Percentiles rank a stretch among this genome's conserved stretches.
Conservation (phyloP, 2,113 vertebrate genomes). For the Bufo gargarizans region DNA sequence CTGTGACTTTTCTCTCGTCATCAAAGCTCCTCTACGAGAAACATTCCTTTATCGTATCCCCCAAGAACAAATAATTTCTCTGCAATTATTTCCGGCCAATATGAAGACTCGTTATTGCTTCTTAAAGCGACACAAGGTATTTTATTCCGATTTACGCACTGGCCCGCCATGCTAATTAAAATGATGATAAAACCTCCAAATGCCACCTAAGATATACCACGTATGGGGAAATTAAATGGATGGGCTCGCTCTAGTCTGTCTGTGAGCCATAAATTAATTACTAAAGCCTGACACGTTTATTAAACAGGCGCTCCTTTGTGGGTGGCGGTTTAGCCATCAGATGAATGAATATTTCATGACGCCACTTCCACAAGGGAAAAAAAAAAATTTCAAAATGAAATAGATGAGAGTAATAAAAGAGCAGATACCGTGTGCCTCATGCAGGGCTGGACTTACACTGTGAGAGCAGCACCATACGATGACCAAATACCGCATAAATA, state of each 20-base stretch:
- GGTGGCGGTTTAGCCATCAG: neutral
- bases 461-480: too few relatives aligned
- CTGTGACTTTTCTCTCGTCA: conserved; percentile 11
- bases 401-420: neutral
- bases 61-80: neutral
- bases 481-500: too few relatives aligned
- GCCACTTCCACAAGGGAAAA: neutral
- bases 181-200: conserved; percentile 61
- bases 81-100: neutral
- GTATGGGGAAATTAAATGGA: conserved; percentile 67
- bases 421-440: too few relatives aligned
- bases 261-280: conserved; percentile 67
- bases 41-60: neutral
- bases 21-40: neutral
- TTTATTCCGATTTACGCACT: neutral
- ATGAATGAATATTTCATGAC: conserved; percentile 34
- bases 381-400: too few relatives aligned
- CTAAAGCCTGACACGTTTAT: conserved; percentile 65
- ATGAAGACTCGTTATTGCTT: neutral
- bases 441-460: too few relatives aligned
- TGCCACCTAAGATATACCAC: conserved; percentile 57
- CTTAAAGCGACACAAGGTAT: neutral
- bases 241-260: conserved; percentile 65
- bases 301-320: conserved; percentile 57
- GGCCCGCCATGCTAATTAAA: conserved; percentile 32